phyloP scores from a whole-genome alignment of 2,797 vertebrate species.

The Oophaga sylvatica region DNA sequence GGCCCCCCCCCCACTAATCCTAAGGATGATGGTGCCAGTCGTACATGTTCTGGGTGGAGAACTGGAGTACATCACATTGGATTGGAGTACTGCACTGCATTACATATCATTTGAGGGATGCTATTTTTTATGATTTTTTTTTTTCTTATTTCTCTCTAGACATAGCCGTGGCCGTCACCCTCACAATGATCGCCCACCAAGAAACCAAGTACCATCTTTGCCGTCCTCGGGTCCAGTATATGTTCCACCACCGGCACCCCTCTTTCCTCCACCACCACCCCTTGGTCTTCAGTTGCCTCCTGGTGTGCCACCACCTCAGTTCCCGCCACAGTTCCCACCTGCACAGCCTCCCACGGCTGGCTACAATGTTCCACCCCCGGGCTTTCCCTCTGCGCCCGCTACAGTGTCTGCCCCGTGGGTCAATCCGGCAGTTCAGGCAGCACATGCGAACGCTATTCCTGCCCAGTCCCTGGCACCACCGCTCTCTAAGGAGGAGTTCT shows the following conservation, averaged over 20 bases:
- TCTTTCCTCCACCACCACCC: slow-evolving; percentile 79
- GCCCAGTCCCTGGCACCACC: slow-evolving; percentile 79
- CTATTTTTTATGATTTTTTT: neutral
- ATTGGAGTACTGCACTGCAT: too few species aligned
- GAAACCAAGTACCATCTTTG: slow-evolving; percentile 77
- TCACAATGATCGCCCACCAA: slow-evolving; percentile 76
- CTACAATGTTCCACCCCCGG: slow-evolving; percentile 85
- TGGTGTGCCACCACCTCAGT: slow-evolving; percentile 82
- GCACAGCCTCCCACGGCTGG: slow-evolving; percentile 83
- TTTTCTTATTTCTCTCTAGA: slow-evolving; percentile 75
- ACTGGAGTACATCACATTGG: too few species aligned
- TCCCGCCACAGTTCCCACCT: slow-evolving; percentile 82
- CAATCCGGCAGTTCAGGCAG: slow-evolving; percentile 78
- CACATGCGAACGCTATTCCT: slow-evolving; percentile 80
- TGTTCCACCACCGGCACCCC: slow-evolving; percentile 79
- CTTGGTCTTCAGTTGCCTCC: slow-evolving; percentile 82
- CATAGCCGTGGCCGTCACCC: slow-evolving; percentile 77
- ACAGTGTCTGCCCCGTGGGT: slow-evolving; percentile 87
- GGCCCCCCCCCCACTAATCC: too few species aligned
- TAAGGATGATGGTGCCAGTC: too few species aligned
- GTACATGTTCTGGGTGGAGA: too few species aligned
- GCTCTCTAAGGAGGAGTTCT: slow-evolving; percentile 92
- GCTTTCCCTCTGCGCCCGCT: slow-evolving; percentile 84
- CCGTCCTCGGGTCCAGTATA: slow-evolving; percentile 79
- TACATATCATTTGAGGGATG: neutral